phyloP scores from a whole-genome alignment of 2,113 vertebrate genomes.

The Agelaius phoeniceus region DNA sequence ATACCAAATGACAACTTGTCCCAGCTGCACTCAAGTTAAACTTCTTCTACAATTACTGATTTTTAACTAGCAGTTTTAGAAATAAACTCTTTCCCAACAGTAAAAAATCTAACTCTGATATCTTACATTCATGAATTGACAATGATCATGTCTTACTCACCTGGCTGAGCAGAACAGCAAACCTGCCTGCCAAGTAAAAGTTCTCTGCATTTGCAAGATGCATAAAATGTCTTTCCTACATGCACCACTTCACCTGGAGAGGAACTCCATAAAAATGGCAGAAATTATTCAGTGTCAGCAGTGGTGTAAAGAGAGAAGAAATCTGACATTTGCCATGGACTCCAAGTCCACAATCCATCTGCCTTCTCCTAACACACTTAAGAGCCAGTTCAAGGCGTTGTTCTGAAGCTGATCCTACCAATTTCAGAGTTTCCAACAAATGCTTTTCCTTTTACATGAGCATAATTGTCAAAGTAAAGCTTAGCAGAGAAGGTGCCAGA shows the following conservation, averaged over 20 bases:
- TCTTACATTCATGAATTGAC: not conserved
- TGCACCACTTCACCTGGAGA: not conserved
- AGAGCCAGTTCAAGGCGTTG: fast-evolving
- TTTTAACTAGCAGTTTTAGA: not conserved
- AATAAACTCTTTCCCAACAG: not conserved
- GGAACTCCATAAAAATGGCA: not conserved
- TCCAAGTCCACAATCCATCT: not conserved
- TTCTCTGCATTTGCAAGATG: not conserved
- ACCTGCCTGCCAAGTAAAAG: not conserved
- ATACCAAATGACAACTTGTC: not conserved
- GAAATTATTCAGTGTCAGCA: not conserved
- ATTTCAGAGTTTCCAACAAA: not conserved
- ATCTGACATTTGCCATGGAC: not conserved
- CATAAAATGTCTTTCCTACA: not conserved
- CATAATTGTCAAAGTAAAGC: not conserved
- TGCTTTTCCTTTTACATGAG: not conserved
- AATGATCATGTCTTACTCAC: not conserved
- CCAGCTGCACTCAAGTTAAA: not conserved
- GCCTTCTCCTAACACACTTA: not conserved
- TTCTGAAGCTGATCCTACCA: not conserved
- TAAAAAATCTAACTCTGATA: not conserved
- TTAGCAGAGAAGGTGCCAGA: not conserved
- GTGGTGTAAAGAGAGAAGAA: not conserved
- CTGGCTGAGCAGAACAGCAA: not conserved
- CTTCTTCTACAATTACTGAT: not conserved